phyloP scores from a whole-genome alignment of 2,888 invertebrate species.

The Pammene aurita region DNA sequence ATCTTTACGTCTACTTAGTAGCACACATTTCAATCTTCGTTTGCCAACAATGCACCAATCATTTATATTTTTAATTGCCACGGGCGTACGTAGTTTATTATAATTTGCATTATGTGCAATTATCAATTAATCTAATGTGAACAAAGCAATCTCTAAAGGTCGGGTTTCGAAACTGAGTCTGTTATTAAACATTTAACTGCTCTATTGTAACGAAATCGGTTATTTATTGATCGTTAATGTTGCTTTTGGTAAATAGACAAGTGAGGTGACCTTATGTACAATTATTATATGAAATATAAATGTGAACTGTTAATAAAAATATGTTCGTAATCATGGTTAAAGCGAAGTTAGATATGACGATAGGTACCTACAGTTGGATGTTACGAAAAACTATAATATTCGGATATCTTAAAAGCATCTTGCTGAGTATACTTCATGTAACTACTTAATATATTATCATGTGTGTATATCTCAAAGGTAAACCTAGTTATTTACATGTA shows the following conservation, averaged over 20 bases:
- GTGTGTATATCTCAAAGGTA: too few relatives aligned
- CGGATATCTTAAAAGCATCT: too few relatives aligned
- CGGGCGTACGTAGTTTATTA: constrained; percentile 36
- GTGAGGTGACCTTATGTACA: background rate
- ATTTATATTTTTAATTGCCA: constrained; percentile 38
- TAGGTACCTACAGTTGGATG: too few relatives aligned
- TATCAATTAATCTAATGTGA: constrained; percentile 56
- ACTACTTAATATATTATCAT: too few relatives aligned
- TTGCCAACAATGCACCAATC: constrained; percentile 37
- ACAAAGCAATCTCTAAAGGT: constrained; percentile 51
- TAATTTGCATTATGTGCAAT: constrained; percentile 51
- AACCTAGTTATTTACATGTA: too few relatives aligned
- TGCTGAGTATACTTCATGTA: too few relatives aligned
- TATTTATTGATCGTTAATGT: constrained; percentile 32
- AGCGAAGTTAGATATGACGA: too few relatives aligned
- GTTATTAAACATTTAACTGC: constrained; percentile 44
- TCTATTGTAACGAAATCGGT: constrained; percentile 34
- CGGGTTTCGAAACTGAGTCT: constrained; percentile 49
- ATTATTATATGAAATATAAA: background rate
- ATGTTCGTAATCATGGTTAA: too few relatives aligned
- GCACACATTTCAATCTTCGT: constrained; percentile 32
- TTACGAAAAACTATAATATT: too few relatives aligned
- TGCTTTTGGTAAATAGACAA: constrained; percentile 28
- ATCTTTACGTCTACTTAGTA: constrained; percentile 30
- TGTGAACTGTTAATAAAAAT: too few relatives aligned